Percentiles rank a stretch among this genome's conserved stretches.
Evolutionary conservation across 2,888 invertebrate genomes (phyloP).

Genomic region (Aelia acuminata): DNA sequence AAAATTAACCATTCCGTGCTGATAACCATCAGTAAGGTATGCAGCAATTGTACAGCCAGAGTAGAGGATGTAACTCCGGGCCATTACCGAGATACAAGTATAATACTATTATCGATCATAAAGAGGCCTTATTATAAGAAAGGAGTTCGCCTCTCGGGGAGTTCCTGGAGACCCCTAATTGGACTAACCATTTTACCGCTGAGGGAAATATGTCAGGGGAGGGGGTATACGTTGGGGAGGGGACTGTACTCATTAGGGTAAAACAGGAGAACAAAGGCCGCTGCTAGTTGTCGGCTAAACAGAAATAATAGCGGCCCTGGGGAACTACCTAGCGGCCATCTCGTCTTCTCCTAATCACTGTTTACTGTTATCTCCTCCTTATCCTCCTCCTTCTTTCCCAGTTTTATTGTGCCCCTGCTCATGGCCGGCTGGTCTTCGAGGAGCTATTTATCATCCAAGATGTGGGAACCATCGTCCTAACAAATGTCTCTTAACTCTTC

Average conservation of each 20-base stretch:
- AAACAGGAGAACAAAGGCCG: conserved; percentile 57
- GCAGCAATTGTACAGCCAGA: neutral
- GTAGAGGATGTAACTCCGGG: neutral
- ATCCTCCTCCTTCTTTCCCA: conserved; percentile 27
- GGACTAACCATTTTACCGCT: conserved; percentile 41
- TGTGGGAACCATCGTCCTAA: neutral
- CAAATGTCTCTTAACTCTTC: neutral
- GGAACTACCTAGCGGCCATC: conserved; percentile 45
- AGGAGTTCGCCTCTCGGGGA: conserved; percentile 13
- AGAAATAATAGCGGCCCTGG: conserved; percentile 53
- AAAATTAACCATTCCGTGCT: neutral
- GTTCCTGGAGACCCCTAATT: conserved; percentile 11
- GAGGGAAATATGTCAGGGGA: conserved; percentile 36
- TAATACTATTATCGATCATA: conserved; percentile 19
- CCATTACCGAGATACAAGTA: conserved; percentile 38
- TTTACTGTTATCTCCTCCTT: conserved; percentile 16
- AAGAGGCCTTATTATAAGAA: conserved; percentile 28
- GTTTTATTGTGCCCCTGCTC: neutral
- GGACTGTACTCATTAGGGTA: conserved; percentile 52
- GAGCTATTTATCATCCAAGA: neutral
- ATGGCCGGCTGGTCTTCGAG: neutral
- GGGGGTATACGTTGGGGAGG: conserved; percentile 15
- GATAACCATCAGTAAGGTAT: neutral
- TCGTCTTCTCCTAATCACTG: conserved; percentile 17
- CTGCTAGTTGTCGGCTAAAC: conserved; percentile 44